Percentiles rank a stretch among this genome's conserved stretches.
phyloP scores from a whole-genome alignment of 2,888 invertebrate genomes.

The Blastobasis lacticolella region DNA sequence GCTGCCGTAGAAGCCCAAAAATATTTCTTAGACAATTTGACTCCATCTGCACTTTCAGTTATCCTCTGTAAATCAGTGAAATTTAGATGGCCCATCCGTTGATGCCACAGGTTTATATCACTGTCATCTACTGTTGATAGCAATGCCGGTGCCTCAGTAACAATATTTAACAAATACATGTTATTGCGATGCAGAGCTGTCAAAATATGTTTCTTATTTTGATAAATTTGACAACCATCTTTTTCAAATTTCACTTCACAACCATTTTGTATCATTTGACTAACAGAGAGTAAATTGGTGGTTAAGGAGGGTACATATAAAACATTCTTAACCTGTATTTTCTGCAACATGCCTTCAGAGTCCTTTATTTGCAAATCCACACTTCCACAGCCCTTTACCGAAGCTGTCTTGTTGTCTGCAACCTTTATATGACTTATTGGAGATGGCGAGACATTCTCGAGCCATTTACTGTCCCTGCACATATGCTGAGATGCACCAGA shows the following conservation, averaged over 20 bases:
- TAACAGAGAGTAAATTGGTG: constrained; percentile 14
- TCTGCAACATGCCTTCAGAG: background rate
- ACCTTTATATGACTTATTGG: constrained; percentile 12
- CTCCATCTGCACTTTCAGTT: constrained; percentile 1
- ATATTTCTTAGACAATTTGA: constrained; percentile 8
- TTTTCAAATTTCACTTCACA: constrained; percentile 8
- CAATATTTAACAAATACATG: background rate
- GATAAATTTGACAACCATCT: constrained; percentile 8
- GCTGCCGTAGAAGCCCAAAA: constrained; percentile 18
- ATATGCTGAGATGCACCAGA: constrained; percentile 23
- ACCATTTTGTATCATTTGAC: constrained; percentile 10
- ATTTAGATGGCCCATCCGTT: constrained; percentile 1
- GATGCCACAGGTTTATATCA: constrained; percentile 6
- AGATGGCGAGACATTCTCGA: constrained; percentile 11
- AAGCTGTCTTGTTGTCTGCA: constrained; percentile 13
- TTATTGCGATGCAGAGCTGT: background rate
- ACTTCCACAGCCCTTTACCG: constrained; percentile 1
- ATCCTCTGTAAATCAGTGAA: background rate
- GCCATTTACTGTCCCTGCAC: constrained; percentile 16
- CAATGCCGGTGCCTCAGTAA: background rate
- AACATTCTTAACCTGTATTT: constrained; percentile 8
- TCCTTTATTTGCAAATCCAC: background rate
- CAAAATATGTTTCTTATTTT: background rate
- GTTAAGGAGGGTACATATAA: constrained; percentile 11
- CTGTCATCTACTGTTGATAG: background rate